Percentiles rank a stretch among this genome's conserved stretches.
Evolutionary conservation across 2,113 vertebrate genomes (phyloP).

Genomic region (Toxostoma redivivum): DNA sequence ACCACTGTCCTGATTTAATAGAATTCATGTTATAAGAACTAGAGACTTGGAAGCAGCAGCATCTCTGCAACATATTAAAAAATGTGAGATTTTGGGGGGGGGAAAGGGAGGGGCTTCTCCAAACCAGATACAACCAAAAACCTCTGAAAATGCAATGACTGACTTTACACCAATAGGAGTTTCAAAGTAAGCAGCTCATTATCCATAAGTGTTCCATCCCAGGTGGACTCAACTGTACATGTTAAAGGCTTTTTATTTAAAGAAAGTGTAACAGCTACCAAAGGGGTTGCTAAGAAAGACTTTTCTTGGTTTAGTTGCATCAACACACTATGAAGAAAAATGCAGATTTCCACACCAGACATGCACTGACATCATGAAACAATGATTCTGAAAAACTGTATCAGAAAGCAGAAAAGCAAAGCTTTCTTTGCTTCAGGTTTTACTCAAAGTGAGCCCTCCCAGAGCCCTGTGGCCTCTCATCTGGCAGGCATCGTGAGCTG

Average conservation of each 20-base stretch:
- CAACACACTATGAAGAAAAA: not conserved
- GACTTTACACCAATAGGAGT: not conserved
- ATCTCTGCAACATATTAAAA: not conserved
- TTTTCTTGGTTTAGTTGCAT: not conserved
- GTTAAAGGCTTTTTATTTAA: not conserved
- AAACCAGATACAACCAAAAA: not conserved
- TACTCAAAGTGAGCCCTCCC: not conserved
- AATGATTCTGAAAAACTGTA: not conserved
- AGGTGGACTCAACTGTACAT: not conserved
- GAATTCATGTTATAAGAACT: not conserved
- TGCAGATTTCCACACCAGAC: not conserved
- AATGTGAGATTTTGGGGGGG: accelerated
- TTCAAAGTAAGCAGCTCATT: not conserved
- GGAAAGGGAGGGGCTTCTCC: accelerated
- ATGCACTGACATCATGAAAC: not conserved
- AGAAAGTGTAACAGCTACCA: not conserved
- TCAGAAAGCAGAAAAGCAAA: not conserved
- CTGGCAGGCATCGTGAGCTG: not conserved
- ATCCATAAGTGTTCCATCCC: not conserved
- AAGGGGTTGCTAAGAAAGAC: not conserved
- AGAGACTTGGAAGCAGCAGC: not conserved
- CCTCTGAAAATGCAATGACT: not conserved
- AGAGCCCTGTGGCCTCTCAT: not conserved
- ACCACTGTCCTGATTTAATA: not conserved
- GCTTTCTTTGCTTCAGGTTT: not conserved